These are phyloP conservation scores for Thumatha senex DNA, from an alignment of 2,888 invertebrate genomes.

Conservation along the genomic window DNA sequence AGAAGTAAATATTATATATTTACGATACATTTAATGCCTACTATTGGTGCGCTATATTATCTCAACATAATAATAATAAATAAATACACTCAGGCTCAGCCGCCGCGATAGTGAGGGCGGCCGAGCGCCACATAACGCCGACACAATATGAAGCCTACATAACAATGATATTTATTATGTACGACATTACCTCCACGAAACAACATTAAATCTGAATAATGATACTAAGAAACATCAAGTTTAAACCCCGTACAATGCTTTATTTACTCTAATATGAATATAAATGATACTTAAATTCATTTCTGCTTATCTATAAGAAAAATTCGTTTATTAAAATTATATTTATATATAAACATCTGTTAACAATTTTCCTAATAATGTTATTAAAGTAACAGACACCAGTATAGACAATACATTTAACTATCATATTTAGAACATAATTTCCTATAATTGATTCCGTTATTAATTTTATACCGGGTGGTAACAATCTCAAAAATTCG, in stretches of 20 bases:
- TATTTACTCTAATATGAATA: conserved; percentile 60
- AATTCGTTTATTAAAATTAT: conserved; percentile 67
- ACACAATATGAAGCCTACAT: conserved; percentile 59
- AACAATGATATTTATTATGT: conserved; percentile 52
- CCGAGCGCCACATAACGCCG: not conserved
- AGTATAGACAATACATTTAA: conserved; percentile 60
- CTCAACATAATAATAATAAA: conserved; percentile 42
- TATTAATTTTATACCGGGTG: conserved; percentile 70
- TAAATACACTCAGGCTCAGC: conserved; percentile 27
- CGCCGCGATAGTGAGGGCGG: not conserved
- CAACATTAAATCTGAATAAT: conserved; percentile 64
- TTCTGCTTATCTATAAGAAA: conserved; percentile 70
- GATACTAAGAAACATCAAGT: conserved; percentile 71
- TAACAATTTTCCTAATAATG: conserved; percentile 70
- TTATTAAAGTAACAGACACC: conserved; percentile 69
- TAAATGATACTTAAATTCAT: conserved; percentile 63
- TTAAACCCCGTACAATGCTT: conserved; percentile 65
- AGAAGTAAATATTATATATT: conserved; percentile 76
- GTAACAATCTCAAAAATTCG: conserved; percentile 79
- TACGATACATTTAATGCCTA: conserved; percentile 63
- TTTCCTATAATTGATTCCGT: conserved; percentile 55
- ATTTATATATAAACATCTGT: conserved; percentile 60
- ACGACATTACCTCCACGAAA: conserved; percentile 60
- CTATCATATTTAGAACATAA: conserved; percentile 56
- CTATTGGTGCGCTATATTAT: conserved; percentile 51